Evolutionary conservation across 2,888 invertebrate species (phyloP).

Genomic region (Didymodactylos carnosus): DNA sequence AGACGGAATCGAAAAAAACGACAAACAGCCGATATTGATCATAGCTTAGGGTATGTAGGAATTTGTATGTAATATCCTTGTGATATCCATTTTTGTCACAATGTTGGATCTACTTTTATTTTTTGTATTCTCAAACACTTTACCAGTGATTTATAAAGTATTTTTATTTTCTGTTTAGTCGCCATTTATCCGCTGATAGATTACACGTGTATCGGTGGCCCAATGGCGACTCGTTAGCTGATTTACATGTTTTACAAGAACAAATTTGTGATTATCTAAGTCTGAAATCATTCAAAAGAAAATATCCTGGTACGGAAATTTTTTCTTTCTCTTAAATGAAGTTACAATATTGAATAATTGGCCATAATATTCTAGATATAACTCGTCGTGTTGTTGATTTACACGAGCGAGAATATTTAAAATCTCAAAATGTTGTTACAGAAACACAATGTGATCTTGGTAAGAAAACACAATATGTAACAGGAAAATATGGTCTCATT

Average conservation of each 20-base stretch:
- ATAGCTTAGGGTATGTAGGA: background rate
- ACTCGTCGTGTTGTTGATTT: slow-evolving; percentile 63
- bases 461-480: no score
- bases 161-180: background rate
- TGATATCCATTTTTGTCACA: no score
- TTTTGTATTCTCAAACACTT: no score
- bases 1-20: background rate
- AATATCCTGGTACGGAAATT: slow-evolving; percentile 40
- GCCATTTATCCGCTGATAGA: slow-evolving; percentile 48
- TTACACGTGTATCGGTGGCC: slow-evolving; percentile 88
- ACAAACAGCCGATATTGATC: background rate
- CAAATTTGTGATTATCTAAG: slow-evolving; percentile 79
- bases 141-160: background rate
- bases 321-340: background rate
- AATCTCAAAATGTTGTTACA: slow-evolving; percentile 53
- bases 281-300: slow-evolving; percentile 84
- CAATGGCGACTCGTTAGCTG: slow-evolving; percentile 42
- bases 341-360: background rate
- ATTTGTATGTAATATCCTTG: no score
- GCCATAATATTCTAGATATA: slow-evolving; percentile 45
- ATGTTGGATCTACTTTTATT: no score
- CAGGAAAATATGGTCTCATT: no score
- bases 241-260: slow-evolving; percentile 82
- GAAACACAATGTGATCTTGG: slow-evolving; percentile 81
- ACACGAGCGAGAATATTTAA: slow-evolving; percentile 69